These are phyloP conservation scores for Tragelaphus imberbis DNA, from an alignment of 2,113 vertebrate species.

Conservation along the genomic window DNA sequence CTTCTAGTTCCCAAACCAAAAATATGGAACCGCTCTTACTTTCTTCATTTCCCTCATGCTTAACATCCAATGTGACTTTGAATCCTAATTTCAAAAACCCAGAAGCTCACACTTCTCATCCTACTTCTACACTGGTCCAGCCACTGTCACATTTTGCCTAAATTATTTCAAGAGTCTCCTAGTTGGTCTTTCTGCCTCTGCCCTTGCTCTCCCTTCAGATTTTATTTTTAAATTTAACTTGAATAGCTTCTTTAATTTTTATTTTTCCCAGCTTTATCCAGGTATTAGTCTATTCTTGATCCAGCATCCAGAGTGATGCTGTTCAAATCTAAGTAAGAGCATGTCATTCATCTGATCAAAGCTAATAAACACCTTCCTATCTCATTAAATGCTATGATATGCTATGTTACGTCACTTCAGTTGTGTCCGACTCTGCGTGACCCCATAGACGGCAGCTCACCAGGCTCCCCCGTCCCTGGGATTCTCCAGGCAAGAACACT, in stretches of 20 bases:
- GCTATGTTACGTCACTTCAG: no score
- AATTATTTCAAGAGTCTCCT: slow-evolving; percentile 11
- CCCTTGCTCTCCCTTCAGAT: neutral
- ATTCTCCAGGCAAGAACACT: no score
- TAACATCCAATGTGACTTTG: neutral
- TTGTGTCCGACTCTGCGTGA: no score
- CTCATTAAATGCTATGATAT: neutral
- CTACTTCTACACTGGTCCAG: neutral
- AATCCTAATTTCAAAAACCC: slow-evolving; percentile 20
- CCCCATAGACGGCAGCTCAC: no score
- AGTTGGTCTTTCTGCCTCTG: neutral
- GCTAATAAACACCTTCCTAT: neutral
- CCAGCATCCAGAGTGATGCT: neutral
- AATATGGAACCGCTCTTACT: neutral
- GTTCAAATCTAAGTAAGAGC: neutral
- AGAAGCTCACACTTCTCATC: neutral
- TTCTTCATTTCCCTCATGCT: neutral
- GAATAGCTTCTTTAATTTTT: neutral
- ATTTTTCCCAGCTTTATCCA: neutral
- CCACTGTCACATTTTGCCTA: neutral
- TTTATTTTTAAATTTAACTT: neutral
- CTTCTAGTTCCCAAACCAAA: neutral
- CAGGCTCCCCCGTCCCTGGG: no score
- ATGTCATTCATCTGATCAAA: slow-evolving; percentile 23
- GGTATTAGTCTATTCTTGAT: neutral